Evolutionary conservation across 2,888 invertebrate genomes (phyloP), one percentile per base, ranked within the genome.

Genomic region (Ectemnius lituratus): DNA sequence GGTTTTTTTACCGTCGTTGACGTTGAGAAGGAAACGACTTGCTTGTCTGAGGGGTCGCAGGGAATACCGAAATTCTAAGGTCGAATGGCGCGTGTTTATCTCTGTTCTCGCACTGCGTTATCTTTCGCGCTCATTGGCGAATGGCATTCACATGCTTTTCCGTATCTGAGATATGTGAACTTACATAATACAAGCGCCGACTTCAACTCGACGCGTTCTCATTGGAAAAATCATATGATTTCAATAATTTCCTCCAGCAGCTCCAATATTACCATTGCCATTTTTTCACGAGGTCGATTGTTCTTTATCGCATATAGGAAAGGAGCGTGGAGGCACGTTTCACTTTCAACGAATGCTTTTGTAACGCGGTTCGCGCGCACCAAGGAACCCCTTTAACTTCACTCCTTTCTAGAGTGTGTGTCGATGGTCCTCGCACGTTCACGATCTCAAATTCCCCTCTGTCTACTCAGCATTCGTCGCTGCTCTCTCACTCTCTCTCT

Each of bases 281-380:
- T 23, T 23, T 23, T 23, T 23, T 23, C 37, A 37, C 37, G 8
- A 37, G 37, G 37, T 37, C 37, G 37, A 37, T 4, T 37, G 57
- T 64, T 47, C 23, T 68, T 68, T 73, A 64, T 69, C 69, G 64
- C 64, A 57, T 61, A 64, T 62, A 20, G 73, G 47, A 64, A 68
- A 56, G 61, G 64, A 47, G 37, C 60, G 64, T 61, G 37, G 8
- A 11, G 52, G 16, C 59, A 60, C 63, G 62, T 70, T 74, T 74
- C 74, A 70, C 74, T 74, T 70, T 74, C 70, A 62, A 67, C 60
- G 67, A 67, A 61, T 62, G 70, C 65, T 65, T 66, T 69, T 65
- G 18, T 52, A 65, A 8, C 37, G 37, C 5, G 37, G 37, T 2
- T 37, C 8, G 37, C 37, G 37, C 37, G 37, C 37, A 6, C 37